Percentiles rank a stretch among this genome's conserved stretches.
Conservation (phyloP, 1,140 invertebrate genomes). For the Cheumatopsyche charites region DNA sequence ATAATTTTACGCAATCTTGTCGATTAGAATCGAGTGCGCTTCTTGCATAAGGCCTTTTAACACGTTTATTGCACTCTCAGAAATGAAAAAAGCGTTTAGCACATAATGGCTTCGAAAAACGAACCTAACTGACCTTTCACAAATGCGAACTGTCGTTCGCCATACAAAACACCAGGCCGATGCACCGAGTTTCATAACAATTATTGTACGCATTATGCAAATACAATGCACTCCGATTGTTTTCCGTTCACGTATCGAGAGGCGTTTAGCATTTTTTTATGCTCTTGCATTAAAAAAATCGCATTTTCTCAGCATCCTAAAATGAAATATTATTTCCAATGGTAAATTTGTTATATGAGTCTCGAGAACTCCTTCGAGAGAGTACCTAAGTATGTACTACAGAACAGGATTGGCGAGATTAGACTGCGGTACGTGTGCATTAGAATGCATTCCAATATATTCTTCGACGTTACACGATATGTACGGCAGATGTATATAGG, state of each 20-base stretch:
- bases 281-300: too few relatives aligned
- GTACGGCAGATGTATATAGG: neutral
- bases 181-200: slow-evolving; percentile 4
- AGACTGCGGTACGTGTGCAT: neutral
- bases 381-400: neutral
- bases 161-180: neutral
- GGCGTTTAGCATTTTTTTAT: too few relatives aligned
- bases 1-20: too few relatives aligned
- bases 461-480: neutral
- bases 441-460: slow-evolving; percentile 20
- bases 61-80: too few relatives aligned
- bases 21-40: neutral
- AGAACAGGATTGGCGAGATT: slow-evolving; percentile 25
- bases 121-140: slow-evolving; percentile 25
- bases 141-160: neutral
- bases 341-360: neutral
- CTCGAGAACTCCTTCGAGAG: neutral
- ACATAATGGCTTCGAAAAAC: neutral
- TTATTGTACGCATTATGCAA: neutral
- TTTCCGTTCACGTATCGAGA: too few relatives aligned
- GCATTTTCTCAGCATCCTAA: too few relatives aligned
- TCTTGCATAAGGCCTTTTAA: neutral
- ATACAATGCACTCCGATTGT: too few relatives aligned
- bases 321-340: neutral
- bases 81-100: too few relatives aligned